Base-by-base conservation (phyloP, 2,888 invertebrate genomes). In the Nymphalis polychloros region DNA sequence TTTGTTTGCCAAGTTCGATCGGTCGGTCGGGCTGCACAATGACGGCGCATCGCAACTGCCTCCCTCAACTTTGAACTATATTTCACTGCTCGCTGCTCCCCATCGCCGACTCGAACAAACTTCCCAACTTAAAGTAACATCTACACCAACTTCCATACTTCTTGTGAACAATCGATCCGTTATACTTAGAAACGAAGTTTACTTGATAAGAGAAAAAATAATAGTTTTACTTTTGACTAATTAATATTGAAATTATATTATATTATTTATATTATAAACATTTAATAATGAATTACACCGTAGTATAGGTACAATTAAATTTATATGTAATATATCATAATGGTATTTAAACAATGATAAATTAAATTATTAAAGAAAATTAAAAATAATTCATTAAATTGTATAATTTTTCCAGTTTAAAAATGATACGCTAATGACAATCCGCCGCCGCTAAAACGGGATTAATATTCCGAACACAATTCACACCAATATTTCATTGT, bases 51-150 rank as follows among this genome's bases (percentile, higher is more conserved):
- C 80, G 76, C 75, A 77, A 79, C 77, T 79, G 52, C 63, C 60
- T 59, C 19, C 78, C 77, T 74, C 77, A 82, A 84, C 81, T 86
- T 86, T 85, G 86, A 84, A 86, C 87, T 87, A 87, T 85, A 87
- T 86, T 85, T 85, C 82, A 84, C 80, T 78, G 81, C 81, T 79
- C 79, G 81, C 52, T 53, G 55, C 79, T 82, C 81, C 84, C 77
- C 72, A 75, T 77, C 73, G 74, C 73, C 69, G 63, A 67, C 69
- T 62, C 53, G 63, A 50, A 59, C 69, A 65, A 64, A 71, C 61
- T 64, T 67, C 49, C 49, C 65, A 61, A 66, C 66, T 47, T 61
- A 66, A 62, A 67, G 66, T 62, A 67, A 67, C 66, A 62, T 67
- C 66, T 41, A 57, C 49, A 67, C 66, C 41, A 67, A 62, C 66